Base-by-base conservation (phyloP, 2,888 invertebrate genomes). In the Amphipyra berbera region DNA sequence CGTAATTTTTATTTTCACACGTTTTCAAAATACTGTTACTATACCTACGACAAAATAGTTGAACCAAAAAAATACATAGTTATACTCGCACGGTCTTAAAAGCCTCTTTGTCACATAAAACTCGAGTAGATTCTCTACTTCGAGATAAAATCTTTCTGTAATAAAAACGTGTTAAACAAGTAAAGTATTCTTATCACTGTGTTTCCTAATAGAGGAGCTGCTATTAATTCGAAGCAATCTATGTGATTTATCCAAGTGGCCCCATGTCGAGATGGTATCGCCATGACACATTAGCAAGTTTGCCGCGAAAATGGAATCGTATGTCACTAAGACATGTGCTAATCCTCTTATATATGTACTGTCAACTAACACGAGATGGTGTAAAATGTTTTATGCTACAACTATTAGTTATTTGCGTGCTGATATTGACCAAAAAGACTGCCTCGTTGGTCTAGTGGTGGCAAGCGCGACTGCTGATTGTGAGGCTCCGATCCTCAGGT, bases 251-350 rank as follows among this genome's bases (percentile, higher is more conserved):
- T 70, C 58, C 72, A 45, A 60, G 63, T 54, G 57, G 50, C 49
- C 59, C 58, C 46, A 45, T 46, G 53, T 42, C 46, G 13, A 49
- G 73, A 76, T 73, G 38, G 47, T 82, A 83, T 83, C 82, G 41
- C 50, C 38, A 58, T 67, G 70, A 82, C 61, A 73, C 68, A 83
- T 84, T 79, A 78, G 69, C 72, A 58, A 66, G 73, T 80, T 70
- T 49, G 33, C 49, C 38, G 42, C 10, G 54, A 67, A 66, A 73
- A 66, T 66, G 48, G 63, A 63, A 64, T 42, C 67, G 72, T 84
- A 82, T 79, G 65, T 83, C 66, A 68, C 54, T 59, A 14, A 9
- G 59, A 62, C 56, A 54, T 62, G 52, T 55, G 48, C 47, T 73
- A 66, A 76, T 55, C 38, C 59, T 21, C 37, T 55, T 77, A 77